Evolutionary conservation across 2,797 vertebrate species (phyloP).

Genomic region (Masticophis lateralis): DNA sequence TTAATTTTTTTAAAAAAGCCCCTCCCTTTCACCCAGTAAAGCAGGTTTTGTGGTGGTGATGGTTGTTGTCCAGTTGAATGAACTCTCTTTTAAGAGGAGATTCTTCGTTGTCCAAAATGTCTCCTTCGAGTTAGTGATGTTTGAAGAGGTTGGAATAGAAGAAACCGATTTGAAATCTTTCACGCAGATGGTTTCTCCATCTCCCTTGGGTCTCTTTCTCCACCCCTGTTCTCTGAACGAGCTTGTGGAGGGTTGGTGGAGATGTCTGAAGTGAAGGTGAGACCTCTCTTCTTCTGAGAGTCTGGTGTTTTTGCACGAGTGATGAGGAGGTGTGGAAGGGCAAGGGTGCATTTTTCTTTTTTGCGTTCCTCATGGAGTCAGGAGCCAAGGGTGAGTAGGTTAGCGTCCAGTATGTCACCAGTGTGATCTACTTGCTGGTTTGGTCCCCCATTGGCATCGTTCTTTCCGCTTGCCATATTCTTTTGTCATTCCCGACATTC

Average conservation of each 20-base stretch:
- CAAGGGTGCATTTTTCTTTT: fast-evolving
- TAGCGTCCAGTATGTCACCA: not conserved
- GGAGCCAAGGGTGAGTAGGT: not conserved
- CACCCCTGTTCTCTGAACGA: fast-evolving
- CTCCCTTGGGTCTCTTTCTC: not conserved
- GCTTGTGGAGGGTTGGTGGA: not conserved
- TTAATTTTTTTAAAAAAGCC: conserved; percentile 4
- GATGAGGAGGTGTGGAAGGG: not conserved
- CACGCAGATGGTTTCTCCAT: not conserved
- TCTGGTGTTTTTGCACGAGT: conserved; percentile 21
- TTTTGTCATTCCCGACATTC: not conserved
- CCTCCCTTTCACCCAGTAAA: conserved; percentile 26
- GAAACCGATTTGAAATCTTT: conserved; percentile 16
- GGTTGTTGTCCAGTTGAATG: not conserved
- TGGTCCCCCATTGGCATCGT: fast-evolving
- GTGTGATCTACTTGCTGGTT: not conserved
- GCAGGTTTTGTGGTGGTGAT: not conserved
- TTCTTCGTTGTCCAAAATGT: conserved; percentile 10
- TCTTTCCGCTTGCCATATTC: not conserved
- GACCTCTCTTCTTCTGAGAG: conserved; percentile 16
- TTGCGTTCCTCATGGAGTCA: not conserved
- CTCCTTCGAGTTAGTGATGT: not conserved
- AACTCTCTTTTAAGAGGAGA: conserved; percentile 17
- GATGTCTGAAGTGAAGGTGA: not conserved
- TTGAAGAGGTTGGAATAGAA: not conserved